Base-by-base conservation (phyloP, 2,113 vertebrate species). In the Progne subis region DNA sequence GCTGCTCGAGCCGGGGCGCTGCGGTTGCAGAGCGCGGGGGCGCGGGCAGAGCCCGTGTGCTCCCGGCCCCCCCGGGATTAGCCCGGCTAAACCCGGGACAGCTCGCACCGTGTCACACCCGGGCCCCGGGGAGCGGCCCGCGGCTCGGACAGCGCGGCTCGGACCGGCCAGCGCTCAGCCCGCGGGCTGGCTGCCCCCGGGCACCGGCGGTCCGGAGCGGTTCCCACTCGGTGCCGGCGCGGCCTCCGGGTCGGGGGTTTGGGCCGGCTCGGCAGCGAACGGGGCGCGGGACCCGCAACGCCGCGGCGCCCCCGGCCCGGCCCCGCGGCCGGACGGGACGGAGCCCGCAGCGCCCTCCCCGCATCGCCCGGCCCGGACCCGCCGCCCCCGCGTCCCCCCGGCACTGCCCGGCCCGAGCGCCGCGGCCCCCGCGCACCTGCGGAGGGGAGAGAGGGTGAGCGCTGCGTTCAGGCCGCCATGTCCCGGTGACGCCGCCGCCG, bases 391-490 rank as follows among this genome's bases (percentile, higher is more conserved):
- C 29, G 29, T 32, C 53, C 29, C 18, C 29, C 19, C 20, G 29
- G 53, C 18, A 29, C 18, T 25, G 37, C 24, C 6, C 65, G 32
- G 52, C 16, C 52, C 55, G 19, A 44, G 49, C 28, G 44, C 0
- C 23, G 18, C 52, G 14, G 31, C 1, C 53, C 18, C 24, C 74
- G 59, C 86, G n/a, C 82, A 95, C 92, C 95, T 94, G 47, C 68
- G n/a, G 64, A 68, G 64, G 21, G 43, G 44, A 72, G 37, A 18
- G 19, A 21, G 34, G 9, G 28, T 3, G 8, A 16, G 24, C 32
- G 8, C 74, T 26, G 52, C 19, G 57, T 53, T 97, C 90, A 97
- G 47, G 75, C 93, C 90, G 94, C 95, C 95, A 96, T 96, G 39
- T 96, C 91, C 31, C 25, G 88, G 39, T 93, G 93, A 96, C 94